phyloP scores from a whole-genome alignment of 2,113 vertebrate genomes.

The Corythornis cristatus region DNA sequence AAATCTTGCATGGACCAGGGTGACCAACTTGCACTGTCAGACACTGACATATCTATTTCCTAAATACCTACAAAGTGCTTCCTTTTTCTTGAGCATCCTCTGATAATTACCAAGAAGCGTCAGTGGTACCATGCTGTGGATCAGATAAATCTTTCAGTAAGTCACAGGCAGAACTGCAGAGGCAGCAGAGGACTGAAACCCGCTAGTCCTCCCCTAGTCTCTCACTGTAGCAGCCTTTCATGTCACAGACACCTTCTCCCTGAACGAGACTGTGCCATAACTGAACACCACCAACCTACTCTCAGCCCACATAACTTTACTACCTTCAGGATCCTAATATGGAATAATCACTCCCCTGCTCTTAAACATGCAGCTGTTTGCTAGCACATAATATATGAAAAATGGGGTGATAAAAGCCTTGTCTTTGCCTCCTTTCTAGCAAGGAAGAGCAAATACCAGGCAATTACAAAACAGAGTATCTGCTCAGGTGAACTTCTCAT shows the following conservation, averaged over 20 bases:
- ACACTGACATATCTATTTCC: neutral
- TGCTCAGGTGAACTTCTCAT: conserved; percentile 33
- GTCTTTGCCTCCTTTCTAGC: conserved; percentile 38
- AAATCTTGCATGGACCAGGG: neutral
- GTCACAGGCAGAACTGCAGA: neutral
- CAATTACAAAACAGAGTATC: conserved; percentile 35
- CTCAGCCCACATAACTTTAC: neutral
- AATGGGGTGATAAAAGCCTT: conserved; percentile 32
- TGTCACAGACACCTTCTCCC: neutral
- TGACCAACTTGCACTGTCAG: neutral
- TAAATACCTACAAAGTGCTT: neutral
- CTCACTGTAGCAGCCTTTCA: neutral
- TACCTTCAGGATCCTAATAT: neutral
- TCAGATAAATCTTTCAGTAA: neutral
- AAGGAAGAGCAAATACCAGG: conserved; percentile 20
- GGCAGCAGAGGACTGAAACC: neutral
- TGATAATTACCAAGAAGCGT: neutral
- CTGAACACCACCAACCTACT: neutral
- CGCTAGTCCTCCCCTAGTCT: neutral
- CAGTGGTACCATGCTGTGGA: neutral
- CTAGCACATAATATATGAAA: neutral
- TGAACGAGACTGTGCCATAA: neutral
- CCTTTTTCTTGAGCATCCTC: neutral
- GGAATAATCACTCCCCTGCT: conserved; percentile 12
- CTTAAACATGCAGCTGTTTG: neutral